Conservation (phyloP, 37 sponge, comb jelly and placozoan genomes). For the Tethya wilhelma region DNA sequence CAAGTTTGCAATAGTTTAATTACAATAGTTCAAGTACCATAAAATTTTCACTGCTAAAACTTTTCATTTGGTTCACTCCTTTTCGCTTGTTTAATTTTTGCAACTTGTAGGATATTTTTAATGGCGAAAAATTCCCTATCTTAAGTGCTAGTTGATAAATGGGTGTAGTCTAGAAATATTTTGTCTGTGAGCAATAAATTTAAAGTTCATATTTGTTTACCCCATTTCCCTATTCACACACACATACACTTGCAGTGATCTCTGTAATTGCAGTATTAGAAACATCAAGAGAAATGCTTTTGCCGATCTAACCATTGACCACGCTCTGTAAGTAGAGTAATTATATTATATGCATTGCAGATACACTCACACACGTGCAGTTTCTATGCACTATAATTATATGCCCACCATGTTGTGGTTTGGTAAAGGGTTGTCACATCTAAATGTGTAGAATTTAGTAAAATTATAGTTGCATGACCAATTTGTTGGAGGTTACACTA, state of each 20-base stretch:
- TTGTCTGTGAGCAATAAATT: neutral
- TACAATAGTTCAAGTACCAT: too few species aligned
- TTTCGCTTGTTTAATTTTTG: neutral
- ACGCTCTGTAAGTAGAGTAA: conserved; percentile 22
- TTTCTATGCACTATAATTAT: neutral
- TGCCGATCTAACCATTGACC: neutral
- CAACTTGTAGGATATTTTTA: too few species aligned
- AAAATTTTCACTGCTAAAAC: too few species aligned
- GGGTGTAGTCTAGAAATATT: neutral
- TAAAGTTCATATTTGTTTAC: neutral
- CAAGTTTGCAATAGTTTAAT: too few species aligned
- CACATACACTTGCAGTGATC: conserved; percentile 38
- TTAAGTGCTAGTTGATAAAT: too few species aligned
- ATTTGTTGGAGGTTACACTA: too few species aligned
- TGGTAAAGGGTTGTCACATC: too few species aligned
- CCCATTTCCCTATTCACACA: too few species aligned
- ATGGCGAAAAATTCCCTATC: too few species aligned
- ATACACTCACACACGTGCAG: neutral
- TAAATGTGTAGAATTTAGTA: neutral
- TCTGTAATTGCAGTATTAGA: conserved; percentile 33
- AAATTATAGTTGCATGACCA: neutral
- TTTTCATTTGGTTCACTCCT: neutral
- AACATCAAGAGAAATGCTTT: conserved; percentile 37
- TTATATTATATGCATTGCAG: neutral
- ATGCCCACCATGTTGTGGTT: too few species aligned